Conservation (phyloP, 2,888 invertebrate species). For the Flexamia atlantica region DNA sequence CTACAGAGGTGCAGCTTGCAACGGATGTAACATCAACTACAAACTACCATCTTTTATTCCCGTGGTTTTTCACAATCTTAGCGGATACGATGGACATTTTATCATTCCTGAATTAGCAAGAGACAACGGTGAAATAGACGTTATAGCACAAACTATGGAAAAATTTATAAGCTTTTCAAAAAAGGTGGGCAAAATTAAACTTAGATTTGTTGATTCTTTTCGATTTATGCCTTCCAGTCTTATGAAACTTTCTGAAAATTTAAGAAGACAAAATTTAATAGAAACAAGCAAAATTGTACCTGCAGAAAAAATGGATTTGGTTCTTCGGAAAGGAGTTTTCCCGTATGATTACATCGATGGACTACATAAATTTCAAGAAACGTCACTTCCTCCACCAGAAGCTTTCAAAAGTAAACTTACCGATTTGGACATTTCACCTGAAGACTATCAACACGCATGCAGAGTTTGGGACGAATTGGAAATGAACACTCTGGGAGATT, state of each 20-base stretch:
- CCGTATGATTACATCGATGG: constrained; percentile 69
- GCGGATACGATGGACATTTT: constrained; percentile 44
- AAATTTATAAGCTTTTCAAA: constrained; percentile 47
- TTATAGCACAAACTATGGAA: constrained; percentile 35
- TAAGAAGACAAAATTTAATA: background rate
- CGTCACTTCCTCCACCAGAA: constrained; percentile 68
- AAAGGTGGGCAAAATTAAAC: constrained; percentile 39
- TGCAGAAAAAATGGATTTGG: constrained; percentile 5
- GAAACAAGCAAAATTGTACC: constrained; percentile 40
- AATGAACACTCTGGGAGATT: constrained; percentile 71
- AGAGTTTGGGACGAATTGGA: constrained; percentile 72
- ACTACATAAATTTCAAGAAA: constrained; percentile 62
- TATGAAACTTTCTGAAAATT: constrained; percentile 4
- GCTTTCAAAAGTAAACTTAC: constrained; percentile 69
- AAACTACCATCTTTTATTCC: constrained; percentile 33
- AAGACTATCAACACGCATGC: constrained; percentile 72
- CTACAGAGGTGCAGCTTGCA: constrained; percentile 46
- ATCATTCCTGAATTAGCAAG: constrained; percentile 12
- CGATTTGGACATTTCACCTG: constrained; percentile 68
- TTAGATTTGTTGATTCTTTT: constrained; percentile 41
- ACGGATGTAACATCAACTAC: constrained; percentile 38
- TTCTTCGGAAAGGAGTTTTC: constrained; percentile 63
- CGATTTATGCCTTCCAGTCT: constrained; percentile 27
- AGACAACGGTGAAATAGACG: constrained; percentile 3
- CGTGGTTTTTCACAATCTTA: constrained; percentile 19